phyloP scores from a whole-genome alignment of 1,140 invertebrate genomes.

The Ephestia elutella region DNA sequence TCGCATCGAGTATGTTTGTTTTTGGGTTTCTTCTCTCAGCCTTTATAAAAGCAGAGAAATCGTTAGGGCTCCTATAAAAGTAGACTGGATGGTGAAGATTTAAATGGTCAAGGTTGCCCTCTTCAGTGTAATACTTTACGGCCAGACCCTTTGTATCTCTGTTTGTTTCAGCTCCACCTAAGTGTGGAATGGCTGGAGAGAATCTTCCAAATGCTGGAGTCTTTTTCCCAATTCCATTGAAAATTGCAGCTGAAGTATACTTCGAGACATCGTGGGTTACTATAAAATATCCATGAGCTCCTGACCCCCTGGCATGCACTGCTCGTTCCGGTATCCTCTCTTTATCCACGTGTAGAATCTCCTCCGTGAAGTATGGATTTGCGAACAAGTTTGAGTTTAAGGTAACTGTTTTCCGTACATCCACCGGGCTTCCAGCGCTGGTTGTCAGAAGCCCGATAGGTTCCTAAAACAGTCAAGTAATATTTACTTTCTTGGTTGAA shows the following conservation, averaged over 20 bases:
- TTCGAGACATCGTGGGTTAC: constrained; percentile 91
- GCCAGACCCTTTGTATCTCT: constrained; percentile 80
- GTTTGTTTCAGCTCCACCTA: constrained; percentile 86
- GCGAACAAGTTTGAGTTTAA: background rate
- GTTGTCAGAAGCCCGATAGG: constrained; percentile 76
- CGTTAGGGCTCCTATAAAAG: constrained; percentile 79
- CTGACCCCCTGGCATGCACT: constrained; percentile 90
- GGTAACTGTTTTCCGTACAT: constrained; percentile 78
- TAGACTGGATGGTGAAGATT: constrained; percentile 82
- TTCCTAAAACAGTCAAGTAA: constrained; percentile 42
- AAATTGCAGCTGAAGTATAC: constrained; percentile 88
- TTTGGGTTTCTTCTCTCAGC: constrained; percentile 79
- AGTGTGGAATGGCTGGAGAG: constrained; percentile 88
- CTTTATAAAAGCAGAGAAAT: constrained; percentile 76
- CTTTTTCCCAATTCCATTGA: constrained; percentile 87
- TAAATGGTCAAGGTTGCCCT: constrained; percentile 82
- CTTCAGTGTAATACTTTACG: constrained; percentile 82
- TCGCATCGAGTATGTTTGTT: constrained; percentile 80
- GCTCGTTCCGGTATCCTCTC: constrained; percentile 11
- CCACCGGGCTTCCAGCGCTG: constrained; percentile 82
- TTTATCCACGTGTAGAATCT: background rate
- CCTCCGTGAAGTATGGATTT: background rate
- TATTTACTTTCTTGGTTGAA: background rate
- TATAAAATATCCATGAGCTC: constrained; percentile 95
- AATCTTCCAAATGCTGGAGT: constrained; percentile 82